Evolutionary conservation across 2,797 vertebrate species (phyloP).

Genomic region (Loriculus beryllinus): DNA sequence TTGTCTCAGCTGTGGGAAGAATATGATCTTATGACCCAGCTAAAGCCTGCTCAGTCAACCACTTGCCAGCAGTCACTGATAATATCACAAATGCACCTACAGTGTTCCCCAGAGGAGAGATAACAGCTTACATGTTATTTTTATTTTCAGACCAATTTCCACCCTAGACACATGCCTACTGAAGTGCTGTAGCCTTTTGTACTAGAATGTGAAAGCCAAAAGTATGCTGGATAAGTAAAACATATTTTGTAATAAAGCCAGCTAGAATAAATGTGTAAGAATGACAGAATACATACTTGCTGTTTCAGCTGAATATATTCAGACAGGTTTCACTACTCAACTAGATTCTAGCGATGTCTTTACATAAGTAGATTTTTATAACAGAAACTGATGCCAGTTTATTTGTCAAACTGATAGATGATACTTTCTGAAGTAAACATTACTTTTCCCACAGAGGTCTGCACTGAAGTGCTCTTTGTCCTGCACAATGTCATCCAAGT

Average conservation of each 20-base stretch:
- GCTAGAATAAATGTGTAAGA: not conserved
- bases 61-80: conserved; percentile 24
- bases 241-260: not conserved
- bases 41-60: not conserved
- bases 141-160: conserved; percentile 5
- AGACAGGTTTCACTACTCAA: not conserved
- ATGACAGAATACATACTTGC: not conserved
- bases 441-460: conserved; percentile 12
- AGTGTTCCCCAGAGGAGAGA: not conserved
- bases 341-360: not conserved
- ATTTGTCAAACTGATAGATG: conserved; percentile 12
- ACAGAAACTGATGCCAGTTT: not conserved
- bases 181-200: not conserved
- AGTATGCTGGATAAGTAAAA: not conserved
- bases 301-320: not conserved
- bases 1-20: not conserved
- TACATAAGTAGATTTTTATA: not conserved
- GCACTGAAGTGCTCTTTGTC: conserved; percentile 57
- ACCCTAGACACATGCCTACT: not conserved
- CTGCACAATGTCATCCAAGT: conserved; percentile 14
- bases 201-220: not conserved
- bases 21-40: not conserved
- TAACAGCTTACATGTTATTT: not conserved
- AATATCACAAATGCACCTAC: conserved; percentile 9
- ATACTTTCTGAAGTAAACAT: conserved; percentile 51